phyloP scores from a whole-genome alignment of 2,113 vertebrate genomes.

The Callospermophilus lateralis region DNA sequence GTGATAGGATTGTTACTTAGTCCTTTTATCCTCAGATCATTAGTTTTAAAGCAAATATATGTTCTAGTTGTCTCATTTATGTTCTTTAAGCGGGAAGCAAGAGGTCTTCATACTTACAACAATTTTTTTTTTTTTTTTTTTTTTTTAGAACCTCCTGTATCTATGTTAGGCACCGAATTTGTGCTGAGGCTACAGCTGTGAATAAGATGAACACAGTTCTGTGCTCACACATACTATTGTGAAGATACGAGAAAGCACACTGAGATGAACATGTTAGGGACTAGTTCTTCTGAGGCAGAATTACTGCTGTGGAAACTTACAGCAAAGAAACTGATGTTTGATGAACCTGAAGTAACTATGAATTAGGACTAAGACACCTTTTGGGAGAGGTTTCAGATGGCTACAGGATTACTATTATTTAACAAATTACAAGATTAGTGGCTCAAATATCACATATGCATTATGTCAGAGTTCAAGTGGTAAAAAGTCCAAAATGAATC shows the following conservation, averaged over 20 bases:
- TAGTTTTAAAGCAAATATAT: not conserved
- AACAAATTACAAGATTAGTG: not conserved
- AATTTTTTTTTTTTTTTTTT: not conserved
- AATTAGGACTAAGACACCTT: not conserved
- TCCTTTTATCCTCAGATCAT: not conserved
- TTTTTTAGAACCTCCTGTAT: not conserved
- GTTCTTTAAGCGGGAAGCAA: not conserved
- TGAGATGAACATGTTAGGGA: not conserved
- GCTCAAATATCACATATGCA: not conserved
- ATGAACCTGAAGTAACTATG: not conserved
- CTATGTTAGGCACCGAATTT: not conserved
- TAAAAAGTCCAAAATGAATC: not conserved
- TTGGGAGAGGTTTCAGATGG: not conserved
- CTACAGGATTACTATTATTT: not conserved
- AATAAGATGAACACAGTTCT: not conserved
- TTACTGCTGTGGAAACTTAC: not conserved
- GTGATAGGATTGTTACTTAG: not conserved
- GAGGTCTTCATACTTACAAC: not conserved
- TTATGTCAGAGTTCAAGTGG: not conserved
- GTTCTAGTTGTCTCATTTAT: not conserved
- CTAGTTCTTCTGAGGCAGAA: not conserved
- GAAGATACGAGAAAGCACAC: not conserved
- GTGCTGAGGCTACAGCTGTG: not conserved
- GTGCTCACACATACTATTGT: not conserved
- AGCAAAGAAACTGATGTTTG: not conserved